phyloP scores from a whole-genome alignment of 1,140 invertebrate species.

The Helicorthomorpha holstii region DNA sequence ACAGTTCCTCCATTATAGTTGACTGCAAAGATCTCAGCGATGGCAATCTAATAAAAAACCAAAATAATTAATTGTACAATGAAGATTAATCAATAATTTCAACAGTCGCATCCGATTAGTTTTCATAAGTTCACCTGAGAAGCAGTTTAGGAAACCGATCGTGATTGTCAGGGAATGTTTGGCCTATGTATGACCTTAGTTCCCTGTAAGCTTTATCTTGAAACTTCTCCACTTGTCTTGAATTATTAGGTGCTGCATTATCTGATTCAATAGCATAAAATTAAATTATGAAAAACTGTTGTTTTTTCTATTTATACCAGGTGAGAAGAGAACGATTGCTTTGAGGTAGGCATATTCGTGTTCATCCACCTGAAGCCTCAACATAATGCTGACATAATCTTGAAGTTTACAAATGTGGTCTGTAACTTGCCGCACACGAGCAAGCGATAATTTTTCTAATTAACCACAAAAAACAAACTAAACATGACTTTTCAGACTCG shows the following conservation, averaged over 20 bases:
- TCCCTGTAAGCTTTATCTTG: slow-evolving; percentile 57
- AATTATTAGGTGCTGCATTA: slow-evolving; percentile 21
- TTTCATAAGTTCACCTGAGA: slow-evolving; percentile 25
- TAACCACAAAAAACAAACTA: background rate
- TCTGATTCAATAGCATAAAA: slow-evolving; percentile 25
- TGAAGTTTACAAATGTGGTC: slow-evolving; percentile 68
- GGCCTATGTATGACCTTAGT: slow-evolving; percentile 37
- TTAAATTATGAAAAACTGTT: slow-evolving; percentile 1
- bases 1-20: slow-evolving; percentile 71
- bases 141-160: slow-evolving; percentile 46
- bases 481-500: background rate
- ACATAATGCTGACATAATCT: slow-evolving; percentile 58
- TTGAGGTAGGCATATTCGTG: slow-evolving; percentile 83
- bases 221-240: slow-evolving; percentile 39
- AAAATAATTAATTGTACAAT: slow-evolving; percentile 17
- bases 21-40: slow-evolving; percentile 57
- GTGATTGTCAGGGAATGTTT: slow-evolving; percentile 31
- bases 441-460: slow-evolving; percentile 52
- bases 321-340: slow-evolving; percentile 62
- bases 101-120: background rate
- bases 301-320: too few relatives aligned
- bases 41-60: slow-evolving; percentile 36
- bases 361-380: slow-evolving; percentile 54
- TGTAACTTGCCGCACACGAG: slow-evolving; percentile 52
- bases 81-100: slow-evolving; percentile 11